Evolutionary conservation across 1,140 invertebrate genomes (phyloP), one percentile per base, ranked within the genome.

Genomic region (Andricus grossulariae): DNA sequence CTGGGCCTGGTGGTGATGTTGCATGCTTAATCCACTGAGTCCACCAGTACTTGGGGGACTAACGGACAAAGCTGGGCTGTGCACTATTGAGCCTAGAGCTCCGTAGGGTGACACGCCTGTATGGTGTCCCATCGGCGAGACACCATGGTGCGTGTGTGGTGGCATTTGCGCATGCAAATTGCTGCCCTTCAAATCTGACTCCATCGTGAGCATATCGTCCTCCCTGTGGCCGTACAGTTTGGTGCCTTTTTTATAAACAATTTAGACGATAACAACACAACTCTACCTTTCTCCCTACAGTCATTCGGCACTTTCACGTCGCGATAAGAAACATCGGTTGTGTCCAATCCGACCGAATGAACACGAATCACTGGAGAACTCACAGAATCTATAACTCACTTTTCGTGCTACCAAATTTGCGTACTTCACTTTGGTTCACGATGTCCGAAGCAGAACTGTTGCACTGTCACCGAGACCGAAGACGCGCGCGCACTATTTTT

Each of bases 201-300:
- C 96, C 96, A 97, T 96, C 92, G 96, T 97, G 90, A 96, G 92
- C 96, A 97, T 96, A 83, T 95, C 95, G 89, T 94, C 94, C 90
- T 94, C 93, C 91, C 93, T 91, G 88, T 93, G 93, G 84, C 93
- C 93, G 93, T 94, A 95, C 94, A 94, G 94, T 88, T 94, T 94
- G 94, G 89, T 91, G 88, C 79, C 76, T 85, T 93, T 93, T 80
- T 84, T 57, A 84, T 78, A 71, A 55, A 25, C 15, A 18, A 54
- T 77, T 76, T 70, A 32, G 77, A 77, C 72, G 72, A 66, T 12
- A 73, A 81, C 57, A 73, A 81, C 57, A 55, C 55, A 54, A 72
- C 32, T 71, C 21, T 18, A n/a, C 2, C n/a, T 16, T 8, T 51
- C 70, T n/a, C 32, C 75, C 25, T 15, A 39, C 60, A 32, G 12